Evolutionary conservation across 2,113 vertebrate genomes (phyloP), one percentile per base, ranked within the genome.

Genomic region (Gallinago media): DNA sequence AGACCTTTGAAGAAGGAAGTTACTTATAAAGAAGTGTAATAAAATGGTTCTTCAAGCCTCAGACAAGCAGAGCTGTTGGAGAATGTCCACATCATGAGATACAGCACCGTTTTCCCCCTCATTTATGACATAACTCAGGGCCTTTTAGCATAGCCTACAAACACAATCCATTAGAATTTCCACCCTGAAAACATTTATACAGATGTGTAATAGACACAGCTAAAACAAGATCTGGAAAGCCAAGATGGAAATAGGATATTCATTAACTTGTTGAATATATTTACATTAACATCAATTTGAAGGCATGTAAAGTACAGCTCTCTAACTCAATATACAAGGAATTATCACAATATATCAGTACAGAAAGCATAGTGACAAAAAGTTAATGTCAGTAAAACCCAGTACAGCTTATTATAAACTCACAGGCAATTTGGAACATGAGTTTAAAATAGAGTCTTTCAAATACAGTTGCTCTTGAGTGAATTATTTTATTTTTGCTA

Each of bases 131-230:
- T 38, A 76, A 55, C 9, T 65, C n/a, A 36, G 4, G 3, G 6
- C 23, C 47, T 88, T 86, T 55, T 65, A 66, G 19, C 46, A 61
- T 12, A 92, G 63, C 22, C 25, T 89, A 47, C 36, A 89, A 94
- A 92, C 8, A 72, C 38, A 46, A 92, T 79, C 54, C 87, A 66
- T 70, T 85, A 96, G 62, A 95, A 89, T 89, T 92, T 97, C 75
- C 73, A 59, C 34, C 72, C 55, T 85, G 71, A 91, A 95, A 97
- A 91, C 95, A 97, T 96, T 97, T 97, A 72, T 95, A 92, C 84
- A 97, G 90, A 93, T 58, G 27, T 89, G 42, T 79, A 95, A 95
- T 71, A 73, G 92, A 32, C 74, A 95, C 79, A 96, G 76, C 79
- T 97, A 96, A 97, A 93, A 38, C 1, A 14, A 95, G 73, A 96